Evolutionary conservation across 2,888 invertebrate genomes (phyloP), one percentile per base, ranked within the genome.

Genomic region (Rotaria magnacalcarata): DNA sequence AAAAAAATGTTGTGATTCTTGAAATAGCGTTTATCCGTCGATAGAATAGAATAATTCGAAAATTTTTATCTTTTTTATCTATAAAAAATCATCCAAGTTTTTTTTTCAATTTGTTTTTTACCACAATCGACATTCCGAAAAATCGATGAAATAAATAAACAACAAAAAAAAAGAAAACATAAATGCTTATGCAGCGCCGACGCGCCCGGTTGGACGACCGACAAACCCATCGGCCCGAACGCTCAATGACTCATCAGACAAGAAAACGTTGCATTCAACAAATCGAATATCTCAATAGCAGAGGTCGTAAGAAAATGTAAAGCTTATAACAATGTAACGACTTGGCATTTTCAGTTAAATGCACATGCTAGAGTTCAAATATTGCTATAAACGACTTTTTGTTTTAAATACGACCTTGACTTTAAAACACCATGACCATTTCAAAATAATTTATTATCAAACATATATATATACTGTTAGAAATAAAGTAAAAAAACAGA

Each of bases 131-230:
- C 19, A 67, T 67, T 67, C 16, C 67, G 19, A 19, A 67, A 67
- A 67, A 27, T 34, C 16, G 14, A 16, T 41, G 67, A 67, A 67
- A 67, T 41, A 67, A 67, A 67, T 34, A 67, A 67, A 67, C 67
- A 67, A 67, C 27, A 56, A 24, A 60, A 6, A 27, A 34, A 34
- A 67, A 41, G 34, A 60, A 58, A 67, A 67, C 67, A 67, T 27
- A 67, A 14, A 67, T 52, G 67, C 67, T 27, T 34, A 67, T 67
- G 67, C 34, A 67, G 34, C 16, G 34, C 34, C 16, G 67, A 19
- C 67, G 67, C 67, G 67, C 67, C 67, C 34, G 67, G 67, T 67
- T 67, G 67, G 67, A 67, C 67, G 67, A 67, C 5, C 67, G 16
- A 34, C 67, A 16, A 67, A 34, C 67, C 67, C 34, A 67, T 67